phyloP scores from a whole-genome alignment of 2,797 vertebrate species.

The Halcyon leucocephala region DNA sequence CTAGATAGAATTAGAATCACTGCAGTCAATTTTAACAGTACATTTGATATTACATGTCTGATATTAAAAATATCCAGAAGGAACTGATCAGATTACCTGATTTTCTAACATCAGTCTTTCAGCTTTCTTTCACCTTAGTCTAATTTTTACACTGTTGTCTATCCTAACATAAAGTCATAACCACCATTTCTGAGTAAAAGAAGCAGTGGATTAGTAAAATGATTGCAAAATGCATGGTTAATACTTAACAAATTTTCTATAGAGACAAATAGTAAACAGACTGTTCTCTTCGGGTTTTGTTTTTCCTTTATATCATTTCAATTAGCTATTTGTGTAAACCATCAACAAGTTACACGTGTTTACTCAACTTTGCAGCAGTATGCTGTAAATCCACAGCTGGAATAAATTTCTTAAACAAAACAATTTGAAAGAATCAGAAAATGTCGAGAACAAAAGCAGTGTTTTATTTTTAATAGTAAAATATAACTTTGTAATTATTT shows the following conservation, averaged over 20 bases:
- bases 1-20: background rate
- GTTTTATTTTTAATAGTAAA: background rate
- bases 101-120: background rate
- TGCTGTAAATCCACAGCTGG: background rate
- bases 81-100: background rate
- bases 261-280: background rate
- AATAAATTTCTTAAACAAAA: background rate
- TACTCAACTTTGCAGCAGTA: background rate
- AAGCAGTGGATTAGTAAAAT: background rate
- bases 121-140: background rate
- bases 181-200: background rate
- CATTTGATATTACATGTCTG: background rate
- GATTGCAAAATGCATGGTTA: background rate
- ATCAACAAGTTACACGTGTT: background rate
- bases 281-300: background rate
- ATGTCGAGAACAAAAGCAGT: background rate
- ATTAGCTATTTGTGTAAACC: background rate
- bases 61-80: background rate
- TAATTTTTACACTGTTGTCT: background rate
- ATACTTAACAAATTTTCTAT: background rate
- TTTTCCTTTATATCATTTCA: background rate
- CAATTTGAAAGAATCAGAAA: background rate
- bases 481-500: background rate
- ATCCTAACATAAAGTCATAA: background rate
- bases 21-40: background rate